Evolutionary conservation across 2,797 vertebrate genomes (phyloP).

Genomic region (Somateria mollissima): DNA sequence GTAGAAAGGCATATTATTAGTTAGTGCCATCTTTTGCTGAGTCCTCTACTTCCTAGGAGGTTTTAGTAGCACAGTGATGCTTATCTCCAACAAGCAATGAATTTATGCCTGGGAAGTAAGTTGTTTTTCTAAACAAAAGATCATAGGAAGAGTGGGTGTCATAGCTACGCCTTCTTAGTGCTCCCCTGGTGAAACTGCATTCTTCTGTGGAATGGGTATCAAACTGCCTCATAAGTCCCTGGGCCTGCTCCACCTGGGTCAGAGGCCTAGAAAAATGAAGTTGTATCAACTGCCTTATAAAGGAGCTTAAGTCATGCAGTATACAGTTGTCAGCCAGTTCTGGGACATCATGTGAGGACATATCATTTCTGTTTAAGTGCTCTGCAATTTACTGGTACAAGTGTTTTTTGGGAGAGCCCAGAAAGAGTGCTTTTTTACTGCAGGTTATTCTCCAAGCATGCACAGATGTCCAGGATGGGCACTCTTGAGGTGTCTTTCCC

Average conservation of each 20-base stretch:
- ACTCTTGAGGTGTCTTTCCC: not conserved
- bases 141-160: not conserved
- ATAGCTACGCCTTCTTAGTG: accelerated
- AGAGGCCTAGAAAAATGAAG: not conserved
- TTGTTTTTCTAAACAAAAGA: not conserved
- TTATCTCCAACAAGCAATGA: not conserved
- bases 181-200: not conserved
- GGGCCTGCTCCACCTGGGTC: not conserved
- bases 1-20: not conserved
- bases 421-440: not conserved
- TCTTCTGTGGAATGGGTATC: not conserved
- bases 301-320: accelerated
- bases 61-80: not conserved
- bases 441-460: not conserved
- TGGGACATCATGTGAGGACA: not conserved
- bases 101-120: not conserved
- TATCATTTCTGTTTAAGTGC: not conserved
- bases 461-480: not conserved
- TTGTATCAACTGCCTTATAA: not conserved
- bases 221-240: not conserved
- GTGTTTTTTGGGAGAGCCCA: not conserved
- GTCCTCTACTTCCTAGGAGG: not conserved
- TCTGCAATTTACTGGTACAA: not conserved
- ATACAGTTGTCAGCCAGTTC: not conserved
- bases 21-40: not conserved